A percentile compares a stretch with the other conserved stretches of the same genome.
phyloP scores from a whole-genome alignment of 2,113 vertebrate species.

The Sapajus apella region DNA sequence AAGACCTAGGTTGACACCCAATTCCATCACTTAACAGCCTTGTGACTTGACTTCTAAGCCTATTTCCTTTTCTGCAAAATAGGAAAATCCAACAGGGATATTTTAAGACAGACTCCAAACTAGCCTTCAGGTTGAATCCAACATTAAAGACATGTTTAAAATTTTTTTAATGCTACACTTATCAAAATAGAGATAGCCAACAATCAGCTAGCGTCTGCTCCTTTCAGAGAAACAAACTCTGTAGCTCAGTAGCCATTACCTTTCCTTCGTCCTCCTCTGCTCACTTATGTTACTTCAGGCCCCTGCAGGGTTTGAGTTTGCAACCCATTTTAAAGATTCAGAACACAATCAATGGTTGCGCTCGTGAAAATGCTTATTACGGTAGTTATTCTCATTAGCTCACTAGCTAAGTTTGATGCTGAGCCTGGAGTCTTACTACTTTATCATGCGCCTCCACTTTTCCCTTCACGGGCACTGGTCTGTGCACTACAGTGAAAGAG shows the following conservation, averaged over 20 bases:
- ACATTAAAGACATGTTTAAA: neutral
- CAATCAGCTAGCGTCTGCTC: neutral
- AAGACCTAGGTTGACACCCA: neutral
- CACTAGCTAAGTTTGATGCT: neutral
- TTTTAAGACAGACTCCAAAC: constrained; percentile 2
- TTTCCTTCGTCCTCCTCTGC: too few species aligned
- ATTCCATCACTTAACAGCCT: neutral
- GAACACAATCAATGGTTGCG: neutral
- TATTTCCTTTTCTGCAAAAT: neutral
- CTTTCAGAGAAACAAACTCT: neutral
- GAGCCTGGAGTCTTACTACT: neutral
- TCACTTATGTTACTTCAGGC: neutral
- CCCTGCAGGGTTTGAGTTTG: neutral
- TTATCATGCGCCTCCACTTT: neutral
- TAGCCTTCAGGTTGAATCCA: neutral
- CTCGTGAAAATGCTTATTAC: neutral
- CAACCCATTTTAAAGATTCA: neutral
- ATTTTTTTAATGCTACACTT: neutral
- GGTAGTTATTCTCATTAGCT: neutral
- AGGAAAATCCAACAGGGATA: neutral
- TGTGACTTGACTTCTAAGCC: neutral
- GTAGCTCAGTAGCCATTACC: neutral
- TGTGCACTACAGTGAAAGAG: neutral
- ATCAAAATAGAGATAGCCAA: neutral
- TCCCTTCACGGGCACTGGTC: neutral